Percentiles rank a stretch among this genome's conserved stretches.
Conservation (phyloP, 2,797 vertebrate species). For the Spondyliosoma cantharus region DNA sequence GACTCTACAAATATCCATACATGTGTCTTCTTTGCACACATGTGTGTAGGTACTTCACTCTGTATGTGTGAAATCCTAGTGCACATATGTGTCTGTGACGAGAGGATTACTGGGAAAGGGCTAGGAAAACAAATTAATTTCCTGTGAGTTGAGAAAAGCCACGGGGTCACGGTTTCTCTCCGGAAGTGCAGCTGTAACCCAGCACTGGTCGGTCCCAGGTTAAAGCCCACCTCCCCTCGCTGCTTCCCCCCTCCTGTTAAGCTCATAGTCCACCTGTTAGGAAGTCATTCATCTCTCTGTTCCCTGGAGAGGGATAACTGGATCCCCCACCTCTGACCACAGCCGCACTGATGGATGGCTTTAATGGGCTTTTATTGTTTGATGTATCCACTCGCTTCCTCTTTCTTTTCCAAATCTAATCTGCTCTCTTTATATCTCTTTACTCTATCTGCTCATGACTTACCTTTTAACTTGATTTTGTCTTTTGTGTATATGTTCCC, state of each 20-base stretch:
- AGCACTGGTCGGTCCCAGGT: constrained; percentile 66
- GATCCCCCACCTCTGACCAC: constrained; percentile 60
- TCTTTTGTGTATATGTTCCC: constrained; percentile 10
- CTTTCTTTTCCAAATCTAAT: constrained; percentile 42
- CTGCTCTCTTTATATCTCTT: constrained; percentile 28
- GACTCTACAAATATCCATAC: not conserved
- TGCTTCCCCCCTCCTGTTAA: constrained; percentile 41
- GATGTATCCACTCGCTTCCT: constrained; percentile 47
- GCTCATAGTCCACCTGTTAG: constrained; percentile 76
- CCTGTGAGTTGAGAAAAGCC: constrained; percentile 59
- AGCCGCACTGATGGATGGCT: constrained; percentile 52
- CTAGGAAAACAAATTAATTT: constrained; percentile 71
- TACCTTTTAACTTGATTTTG: constrained; percentile 6
- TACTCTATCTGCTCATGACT: constrained; percentile 16
- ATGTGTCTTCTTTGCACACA: not conserved
- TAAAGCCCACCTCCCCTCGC: constrained; percentile 45
- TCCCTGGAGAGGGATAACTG: constrained; percentile 63
- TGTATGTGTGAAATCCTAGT: not conserved
- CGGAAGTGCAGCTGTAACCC: constrained; percentile 74
- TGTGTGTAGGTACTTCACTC: not conserved
- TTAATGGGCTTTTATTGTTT: constrained; percentile 64
- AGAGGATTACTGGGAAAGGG: constrained; percentile 61
- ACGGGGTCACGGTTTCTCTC: constrained; percentile 63
- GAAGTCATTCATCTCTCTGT: constrained; percentile 78
- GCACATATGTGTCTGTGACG: constrained; percentile 1